Evolutionary conservation across 2,113 vertebrate species (phyloP).

Genomic region (Neolamprologus kungweensis): DNA sequence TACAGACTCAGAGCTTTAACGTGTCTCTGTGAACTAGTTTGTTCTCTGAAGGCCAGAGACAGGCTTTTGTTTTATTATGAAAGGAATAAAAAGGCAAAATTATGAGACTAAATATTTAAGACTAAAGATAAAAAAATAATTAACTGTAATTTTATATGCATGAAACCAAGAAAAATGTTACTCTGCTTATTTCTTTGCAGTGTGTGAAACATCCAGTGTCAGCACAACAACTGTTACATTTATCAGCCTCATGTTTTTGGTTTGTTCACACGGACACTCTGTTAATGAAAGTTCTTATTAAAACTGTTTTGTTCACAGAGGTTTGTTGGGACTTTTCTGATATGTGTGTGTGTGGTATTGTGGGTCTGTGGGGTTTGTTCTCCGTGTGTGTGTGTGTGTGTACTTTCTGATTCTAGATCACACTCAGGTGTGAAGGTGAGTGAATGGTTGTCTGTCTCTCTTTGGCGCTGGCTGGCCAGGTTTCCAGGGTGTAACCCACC

Average conservation of each 20-base stretch:
- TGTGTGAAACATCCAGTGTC: background rate
- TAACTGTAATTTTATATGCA: background rate
- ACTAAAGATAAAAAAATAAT: background rate
- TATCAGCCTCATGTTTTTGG: background rate
- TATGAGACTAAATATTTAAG: background rate
- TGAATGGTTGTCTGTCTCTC: background rate
- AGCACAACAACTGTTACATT: background rate
- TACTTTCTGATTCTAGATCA: background rate
- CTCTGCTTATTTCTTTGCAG: background rate
- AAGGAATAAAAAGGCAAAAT: background rate
- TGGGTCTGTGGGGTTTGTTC: background rate
- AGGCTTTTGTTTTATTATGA: background rate
- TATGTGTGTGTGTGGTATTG: background rate
- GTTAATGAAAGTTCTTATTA: background rate
- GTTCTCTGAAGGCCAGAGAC: background rate
- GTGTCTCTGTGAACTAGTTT: background rate
- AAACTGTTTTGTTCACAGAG: background rate
- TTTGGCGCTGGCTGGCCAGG: fast-evolving
- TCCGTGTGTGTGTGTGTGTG: background rate
- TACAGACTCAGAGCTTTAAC: fast-evolving
- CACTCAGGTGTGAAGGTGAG: background rate
- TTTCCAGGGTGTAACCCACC: background rate
- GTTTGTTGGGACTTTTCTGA: background rate
- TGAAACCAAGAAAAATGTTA: background rate
- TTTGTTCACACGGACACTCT: background rate